Conservation (phyloP, 1,140 invertebrate genomes). For the Mya arenaria region DNA sequence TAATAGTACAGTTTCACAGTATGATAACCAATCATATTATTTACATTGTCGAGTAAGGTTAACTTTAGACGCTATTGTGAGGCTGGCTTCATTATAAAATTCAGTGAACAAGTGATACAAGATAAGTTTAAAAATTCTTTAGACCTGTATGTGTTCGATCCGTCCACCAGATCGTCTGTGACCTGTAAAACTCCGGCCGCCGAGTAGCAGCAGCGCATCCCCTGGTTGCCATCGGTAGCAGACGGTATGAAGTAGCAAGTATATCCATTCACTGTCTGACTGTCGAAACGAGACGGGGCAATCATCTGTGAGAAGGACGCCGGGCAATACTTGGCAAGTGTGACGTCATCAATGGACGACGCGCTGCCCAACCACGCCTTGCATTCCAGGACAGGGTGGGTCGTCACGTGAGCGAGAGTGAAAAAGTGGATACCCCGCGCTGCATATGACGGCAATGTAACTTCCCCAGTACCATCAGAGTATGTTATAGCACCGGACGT, state of each 20-base stretch:
- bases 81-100: neutral
- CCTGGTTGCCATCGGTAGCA: neutral
- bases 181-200: neutral
- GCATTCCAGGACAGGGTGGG: slow-evolving; percentile 7
- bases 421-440: neutral
- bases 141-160: slow-evolving; percentile 21
- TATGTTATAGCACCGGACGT: neutral
- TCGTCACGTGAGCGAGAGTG: neutral
- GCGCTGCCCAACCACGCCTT: neutral
- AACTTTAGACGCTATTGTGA: neutral
- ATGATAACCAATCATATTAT: no score
- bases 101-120: neutral
- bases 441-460: neutral
- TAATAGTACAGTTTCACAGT: no score
- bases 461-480: neutral
- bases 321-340: neutral
- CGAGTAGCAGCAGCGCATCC: slow-evolving; percentile 3
- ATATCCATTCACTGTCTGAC: neutral
- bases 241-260: slow-evolving; percentile 4
- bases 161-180: neutral
- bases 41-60: no score
- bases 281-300: neutral
- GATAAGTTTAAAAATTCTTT: neutral
- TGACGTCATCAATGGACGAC: neutral
- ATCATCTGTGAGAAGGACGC: slow-evolving; percentile 2